Evolutionary conservation across 2,888 invertebrate species (phyloP).

Genomic region (Lissonota sp.): DNA sequence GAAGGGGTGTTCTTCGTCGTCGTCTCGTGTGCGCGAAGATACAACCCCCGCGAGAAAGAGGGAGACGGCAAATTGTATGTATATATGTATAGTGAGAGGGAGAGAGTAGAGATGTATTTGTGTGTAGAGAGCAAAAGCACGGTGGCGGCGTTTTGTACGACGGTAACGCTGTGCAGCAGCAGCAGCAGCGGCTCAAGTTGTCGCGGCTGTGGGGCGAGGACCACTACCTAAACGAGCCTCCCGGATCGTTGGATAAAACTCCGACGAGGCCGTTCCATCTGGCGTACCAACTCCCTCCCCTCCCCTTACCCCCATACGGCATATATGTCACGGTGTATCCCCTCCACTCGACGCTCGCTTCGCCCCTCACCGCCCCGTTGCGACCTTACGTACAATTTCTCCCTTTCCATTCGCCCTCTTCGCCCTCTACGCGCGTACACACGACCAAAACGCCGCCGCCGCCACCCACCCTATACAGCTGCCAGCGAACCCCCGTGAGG

Average conservation of each 20-base stretch:
- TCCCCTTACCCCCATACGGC: background rate
- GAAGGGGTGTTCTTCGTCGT: slow-evolving; percentile 58
- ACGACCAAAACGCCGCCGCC: no score
- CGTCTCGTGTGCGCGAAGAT: slow-evolving; percentile 53
- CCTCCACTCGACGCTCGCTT: slow-evolving; percentile 14
- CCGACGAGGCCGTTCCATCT: slow-evolving; percentile 79
- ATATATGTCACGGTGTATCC: background rate
- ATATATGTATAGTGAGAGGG: slow-evolving; percentile 24
- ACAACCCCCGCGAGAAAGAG: slow-evolving; percentile 33
- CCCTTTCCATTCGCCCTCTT: no score
- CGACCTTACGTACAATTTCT: no score
- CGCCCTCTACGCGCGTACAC: no score
- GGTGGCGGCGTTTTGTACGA: slow-evolving; percentile 40
- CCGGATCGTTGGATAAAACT: slow-evolving; percentile 83
- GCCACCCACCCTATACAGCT: no score
- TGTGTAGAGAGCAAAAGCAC: slow-evolving; percentile 10
- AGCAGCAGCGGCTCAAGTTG: slow-evolving; percentile 68
- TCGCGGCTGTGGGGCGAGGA: slow-evolving; percentile 82
- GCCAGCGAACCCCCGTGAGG: no score
- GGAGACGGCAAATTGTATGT: slow-evolving; percentile 31
- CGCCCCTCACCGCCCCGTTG: slow-evolving; percentile 1
- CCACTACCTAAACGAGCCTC: slow-evolving; percentile 82
- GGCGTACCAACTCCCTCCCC: slow-evolving; percentile 79
- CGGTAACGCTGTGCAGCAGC: slow-evolving; percentile 55
- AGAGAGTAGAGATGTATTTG: background rate